Percentiles rank a stretch among this genome's conserved stretches.
phyloP scores from a whole-genome alignment of 2,797 vertebrate genomes.

The Anomalospiza imberbis region DNA sequence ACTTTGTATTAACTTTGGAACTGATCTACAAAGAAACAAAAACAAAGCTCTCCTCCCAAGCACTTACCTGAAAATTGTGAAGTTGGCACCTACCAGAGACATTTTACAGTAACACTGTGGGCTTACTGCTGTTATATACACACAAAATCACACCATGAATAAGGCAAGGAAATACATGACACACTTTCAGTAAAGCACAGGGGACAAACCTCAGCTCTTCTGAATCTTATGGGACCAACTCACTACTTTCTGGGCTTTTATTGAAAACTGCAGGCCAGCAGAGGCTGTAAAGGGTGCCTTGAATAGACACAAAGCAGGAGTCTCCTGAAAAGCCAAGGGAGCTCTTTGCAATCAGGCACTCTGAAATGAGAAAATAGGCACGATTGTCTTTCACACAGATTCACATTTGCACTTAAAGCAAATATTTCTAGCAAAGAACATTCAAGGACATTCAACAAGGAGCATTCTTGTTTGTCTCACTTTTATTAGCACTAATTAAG shows the following conservation, averaged over 20 bases:
- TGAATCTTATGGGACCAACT: not conserved
- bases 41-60: not conserved
- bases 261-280: not conserved
- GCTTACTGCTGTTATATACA: not conserved
- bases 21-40: not conserved
- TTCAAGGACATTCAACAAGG: too few species aligned
- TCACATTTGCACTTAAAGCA: not conserved
- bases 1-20: not conserved
- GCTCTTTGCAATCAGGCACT: not conserved
- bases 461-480: not conserved
- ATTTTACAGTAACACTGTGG: not conserved
- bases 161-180: not conserved
- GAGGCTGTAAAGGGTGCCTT: not conserved
- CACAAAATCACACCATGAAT: not conserved
- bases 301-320: not conserved
- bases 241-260: not conserved
- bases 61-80: not conserved
- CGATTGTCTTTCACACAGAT: not conserved
- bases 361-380: not conserved
- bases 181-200: accelerated
- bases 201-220: not conserved
- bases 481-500: not conserved
- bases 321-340: not conserved
- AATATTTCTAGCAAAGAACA: not conserved
- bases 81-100: not conserved